These are phyloP conservation scores for Pyrochroa serraticornis DNA, from an alignment of 2,888 invertebrate species.

Conservation along the genomic window DNA sequence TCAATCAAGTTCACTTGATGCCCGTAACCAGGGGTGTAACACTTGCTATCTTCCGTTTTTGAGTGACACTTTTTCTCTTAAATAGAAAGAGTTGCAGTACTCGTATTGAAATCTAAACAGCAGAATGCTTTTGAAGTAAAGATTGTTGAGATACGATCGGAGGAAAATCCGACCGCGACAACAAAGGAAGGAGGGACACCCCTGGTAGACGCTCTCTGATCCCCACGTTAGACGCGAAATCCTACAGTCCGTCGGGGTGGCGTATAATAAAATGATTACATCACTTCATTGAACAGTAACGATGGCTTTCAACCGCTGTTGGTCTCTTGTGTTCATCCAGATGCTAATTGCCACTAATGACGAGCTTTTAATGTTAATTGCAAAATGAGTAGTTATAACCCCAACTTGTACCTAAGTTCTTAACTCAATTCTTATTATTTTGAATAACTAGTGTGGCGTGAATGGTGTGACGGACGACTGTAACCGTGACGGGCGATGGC, in stretches of 20 bases:
- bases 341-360: constrained; percentile 51
- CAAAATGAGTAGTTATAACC: constrained; percentile 46
- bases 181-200: constrained; percentile 42
- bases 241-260: constrained; percentile 43
- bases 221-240: constrained; percentile 46
- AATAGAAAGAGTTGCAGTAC: constrained; percentile 42
- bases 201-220: constrained; percentile 42
- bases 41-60: constrained; percentile 42
- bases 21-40: constrained; percentile 49
- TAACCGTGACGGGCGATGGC: constrained; percentile 6
- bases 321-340: constrained; percentile 35
- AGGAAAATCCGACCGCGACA: constrained; percentile 41
- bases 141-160: constrained; percentile 42
- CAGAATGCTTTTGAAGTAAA: constrained; percentile 46
- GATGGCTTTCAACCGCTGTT: constrained; percentile 45
- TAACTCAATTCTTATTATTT: constrained; percentile 47
- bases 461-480: constrained; percentile 8
- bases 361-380: constrained; percentile 50
- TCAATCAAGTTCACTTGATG: constrained; percentile 57
- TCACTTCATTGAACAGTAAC: constrained; percentile 53
- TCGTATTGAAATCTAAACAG: constrained; percentile 46
- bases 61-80: constrained; percentile 43
- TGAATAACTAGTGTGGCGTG: constrained; percentile 30
- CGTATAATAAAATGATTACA: constrained; percentile 53
- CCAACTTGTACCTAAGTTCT: constrained; percentile 41